Percentiles rank a stretch among this genome's conserved stretches.
These are phyloP conservation scores for Adoxophyes honmai DNA, from an alignment of 1,140 invertebrate species.

Conservation along the genomic window DNA sequence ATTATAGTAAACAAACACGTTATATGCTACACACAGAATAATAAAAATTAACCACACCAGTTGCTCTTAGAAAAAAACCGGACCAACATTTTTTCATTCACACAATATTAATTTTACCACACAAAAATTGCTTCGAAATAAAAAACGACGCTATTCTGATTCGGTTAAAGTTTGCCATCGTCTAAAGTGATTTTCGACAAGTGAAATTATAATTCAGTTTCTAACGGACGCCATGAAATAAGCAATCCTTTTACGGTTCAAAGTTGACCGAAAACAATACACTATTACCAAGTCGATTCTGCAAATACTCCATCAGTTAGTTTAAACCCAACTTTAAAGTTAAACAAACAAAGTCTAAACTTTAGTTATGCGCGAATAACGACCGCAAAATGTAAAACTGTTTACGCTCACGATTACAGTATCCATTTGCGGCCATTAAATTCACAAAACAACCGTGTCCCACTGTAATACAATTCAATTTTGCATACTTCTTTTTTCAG, in stretches of 20 bases:
- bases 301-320: background rate
- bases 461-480: background rate
- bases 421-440: background rate
- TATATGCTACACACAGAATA: background rate
- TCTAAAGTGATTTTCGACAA: background rate
- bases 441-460: background rate
- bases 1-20: background rate
- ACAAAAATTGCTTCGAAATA: background rate
- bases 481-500: background rate
- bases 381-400: background rate
- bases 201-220: background rate
- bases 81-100: too few relatives aligned
- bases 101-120: too few relatives aligned
- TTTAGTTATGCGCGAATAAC: background rate
- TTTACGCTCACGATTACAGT: background rate
- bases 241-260: constrained; percentile 38
- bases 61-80: too few relatives aligned
- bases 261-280: constrained; percentile 41
- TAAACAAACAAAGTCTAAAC: background rate
- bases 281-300: constrained; percentile 14
- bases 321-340: background rate
- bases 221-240: background rate
- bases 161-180: background rate
- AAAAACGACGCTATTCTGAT: background rate
- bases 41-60: too few relatives aligned